phyloP scores from a whole-genome alignment of 37 sponge, comb jelly and placozoan genomes.

The Haliclona indistincta region DNA sequence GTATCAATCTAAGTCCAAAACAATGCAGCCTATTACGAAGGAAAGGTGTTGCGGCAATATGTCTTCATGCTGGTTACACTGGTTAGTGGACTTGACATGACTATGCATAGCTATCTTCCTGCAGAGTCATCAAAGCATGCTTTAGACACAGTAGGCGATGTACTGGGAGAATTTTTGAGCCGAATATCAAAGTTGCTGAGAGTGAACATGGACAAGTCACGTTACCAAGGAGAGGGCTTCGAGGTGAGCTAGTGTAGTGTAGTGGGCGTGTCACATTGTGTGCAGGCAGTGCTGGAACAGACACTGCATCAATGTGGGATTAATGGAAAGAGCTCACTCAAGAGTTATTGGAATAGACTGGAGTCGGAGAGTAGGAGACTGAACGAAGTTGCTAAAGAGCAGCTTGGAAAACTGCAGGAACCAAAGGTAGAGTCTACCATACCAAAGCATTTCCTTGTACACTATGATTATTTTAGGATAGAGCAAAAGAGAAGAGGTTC shows the following conservation, averaged over 20 bases:
- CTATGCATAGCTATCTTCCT: no score
- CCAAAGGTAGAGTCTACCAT: no score
- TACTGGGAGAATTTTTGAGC: slow-evolving; percentile 48
- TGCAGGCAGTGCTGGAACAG: slow-evolving; percentile 54
- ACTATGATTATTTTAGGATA: no score
- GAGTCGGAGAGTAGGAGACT: no score
- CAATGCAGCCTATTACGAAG: no score
- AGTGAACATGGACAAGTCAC: slow-evolving; percentile 34
- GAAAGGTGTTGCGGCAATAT: no score
- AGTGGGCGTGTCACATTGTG: background rate
- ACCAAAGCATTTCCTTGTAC: no score
- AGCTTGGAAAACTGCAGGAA: no score
- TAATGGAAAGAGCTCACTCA: slow-evolving; percentile 38
- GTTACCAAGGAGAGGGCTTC: background rate
- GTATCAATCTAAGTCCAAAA: no score
- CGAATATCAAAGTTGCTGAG: slow-evolving; percentile 29
- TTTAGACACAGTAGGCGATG: slow-evolving; percentile 48
- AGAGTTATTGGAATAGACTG: slow-evolving; percentile 67
- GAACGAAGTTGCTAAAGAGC: no score
- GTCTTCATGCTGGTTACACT: background rate
- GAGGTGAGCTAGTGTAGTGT: background rate
- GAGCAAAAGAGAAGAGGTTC: no score
- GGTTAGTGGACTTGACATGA: background rate
- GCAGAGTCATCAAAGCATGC: slow-evolving; percentile 46
- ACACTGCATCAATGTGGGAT: slow-evolving; percentile 40